These are phyloP conservation scores for Oscheius sp. DNA, from an alignment of 2,888 invertebrate species.

Conservation along the genomic window DNA sequence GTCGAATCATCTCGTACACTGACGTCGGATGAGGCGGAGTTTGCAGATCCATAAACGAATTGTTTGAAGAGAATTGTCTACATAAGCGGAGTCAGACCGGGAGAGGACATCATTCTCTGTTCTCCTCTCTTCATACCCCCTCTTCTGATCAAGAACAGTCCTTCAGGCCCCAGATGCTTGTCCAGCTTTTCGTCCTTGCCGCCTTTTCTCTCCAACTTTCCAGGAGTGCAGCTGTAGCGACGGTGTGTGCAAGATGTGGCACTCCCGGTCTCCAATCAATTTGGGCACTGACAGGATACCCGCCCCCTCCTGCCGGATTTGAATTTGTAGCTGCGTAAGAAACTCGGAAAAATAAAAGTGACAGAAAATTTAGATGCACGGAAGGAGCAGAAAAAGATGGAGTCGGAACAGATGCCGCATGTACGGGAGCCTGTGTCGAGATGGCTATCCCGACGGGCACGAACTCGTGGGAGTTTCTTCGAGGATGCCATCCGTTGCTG, in stretches of 20 bases:
- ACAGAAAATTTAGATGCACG: slow-evolving; percentile 5
- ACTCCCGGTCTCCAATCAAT: neutral
- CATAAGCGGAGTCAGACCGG: slow-evolving; percentile 2
- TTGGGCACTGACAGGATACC: slow-evolving; percentile 23
- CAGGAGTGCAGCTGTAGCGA: no score
- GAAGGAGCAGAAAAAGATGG: neutral
- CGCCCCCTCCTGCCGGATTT: neutral
- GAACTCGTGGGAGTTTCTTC: neutral
- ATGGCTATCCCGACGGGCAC: slow-evolving; percentile 8
- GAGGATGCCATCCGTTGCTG: neutral
- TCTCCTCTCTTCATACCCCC: neutral
- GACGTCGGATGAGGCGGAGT: slow-evolving; percentile 33
- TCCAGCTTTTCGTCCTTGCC: neutral
- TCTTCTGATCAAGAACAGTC: neutral
- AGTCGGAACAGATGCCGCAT: neutral
- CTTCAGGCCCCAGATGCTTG: neutral
- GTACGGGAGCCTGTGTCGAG: neutral
- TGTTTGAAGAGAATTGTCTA: slow-evolving; percentile 27
- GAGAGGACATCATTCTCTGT: neutral
- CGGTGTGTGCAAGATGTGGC: neutral
- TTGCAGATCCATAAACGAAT: slow-evolving; percentile 19
- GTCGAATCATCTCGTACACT: neutral
- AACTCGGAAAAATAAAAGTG: no score
- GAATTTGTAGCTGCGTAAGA: neutral
- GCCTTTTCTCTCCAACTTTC: neutral